Evolutionary conservation across 2,888 invertebrate species (phyloP).

Genomic region (Amphipoea lucens): DNA sequence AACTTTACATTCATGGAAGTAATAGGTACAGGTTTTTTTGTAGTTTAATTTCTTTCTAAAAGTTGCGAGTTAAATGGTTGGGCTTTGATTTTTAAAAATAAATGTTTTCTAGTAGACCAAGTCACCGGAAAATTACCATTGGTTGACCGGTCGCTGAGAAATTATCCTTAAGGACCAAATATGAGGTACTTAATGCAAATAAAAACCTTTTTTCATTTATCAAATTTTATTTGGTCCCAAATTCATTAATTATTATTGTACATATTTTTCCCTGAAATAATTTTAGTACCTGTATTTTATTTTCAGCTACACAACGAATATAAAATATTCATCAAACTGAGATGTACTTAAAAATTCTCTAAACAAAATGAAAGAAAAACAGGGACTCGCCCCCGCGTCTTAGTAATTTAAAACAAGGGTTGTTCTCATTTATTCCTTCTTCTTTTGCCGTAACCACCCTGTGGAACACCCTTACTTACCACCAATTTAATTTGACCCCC

Average conservation of each 20-base stretch:
- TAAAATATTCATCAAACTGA: slow-evolving; percentile 2
- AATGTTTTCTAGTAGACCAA: not conserved
- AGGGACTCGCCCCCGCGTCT: slow-evolving; percentile 72
- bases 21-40: too few relatives aligned
- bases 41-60: not conserved
- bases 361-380: slow-evolving; percentile 80
- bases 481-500: slow-evolving; percentile 70
- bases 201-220: not conserved
- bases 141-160: not conserved
- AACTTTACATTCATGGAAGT: not conserved
- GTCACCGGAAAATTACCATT: not conserved
- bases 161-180: too few relatives aligned
- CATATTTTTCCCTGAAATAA: not conserved
- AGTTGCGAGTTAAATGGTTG: not conserved
- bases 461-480: slow-evolving; percentile 62
- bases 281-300: not conserved
- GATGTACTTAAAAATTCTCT: slow-evolving; percentile 42
- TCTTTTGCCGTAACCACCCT: slow-evolving; percentile 76
- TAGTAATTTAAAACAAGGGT: slow-evolving; percentile 86
- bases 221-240: not conserved
- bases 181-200: not conserved
- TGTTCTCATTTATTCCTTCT: slow-evolving; percentile 84
- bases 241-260: not conserved
- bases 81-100: not conserved
- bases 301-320: not conserved